Evolutionary conservation across 2,113 vertebrate species (phyloP).

Genomic region (Meles meles): DNA sequence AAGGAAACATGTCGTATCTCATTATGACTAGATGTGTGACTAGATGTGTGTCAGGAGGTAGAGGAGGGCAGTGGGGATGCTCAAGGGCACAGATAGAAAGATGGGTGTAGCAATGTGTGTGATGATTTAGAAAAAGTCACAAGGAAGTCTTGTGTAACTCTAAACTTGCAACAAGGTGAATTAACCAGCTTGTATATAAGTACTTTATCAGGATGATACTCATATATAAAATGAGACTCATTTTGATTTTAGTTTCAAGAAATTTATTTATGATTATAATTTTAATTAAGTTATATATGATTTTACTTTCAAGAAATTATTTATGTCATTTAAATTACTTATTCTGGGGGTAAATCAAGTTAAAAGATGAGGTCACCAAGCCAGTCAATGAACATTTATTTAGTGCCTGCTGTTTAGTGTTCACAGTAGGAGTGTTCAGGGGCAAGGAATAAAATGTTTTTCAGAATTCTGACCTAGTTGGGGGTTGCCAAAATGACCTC

Average conservation of each 20-base stretch:
- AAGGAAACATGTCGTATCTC: neutral
- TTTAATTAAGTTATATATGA: neutral
- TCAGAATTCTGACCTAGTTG: neutral
- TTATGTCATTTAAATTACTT: conserved; percentile 2
- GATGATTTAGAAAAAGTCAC: neutral
- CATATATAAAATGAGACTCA: too few relatives aligned
- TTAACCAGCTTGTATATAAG: neutral
- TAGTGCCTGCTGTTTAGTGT: neutral
- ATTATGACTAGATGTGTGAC: neutral
- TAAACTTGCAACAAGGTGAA: neutral
- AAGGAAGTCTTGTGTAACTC: neutral
- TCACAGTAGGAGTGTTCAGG: neutral
- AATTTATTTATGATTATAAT: too few relatives aligned
- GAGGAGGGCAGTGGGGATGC: neutral
- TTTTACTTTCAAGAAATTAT: neutral
- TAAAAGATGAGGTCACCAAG: neutral
- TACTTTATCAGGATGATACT: neutral
- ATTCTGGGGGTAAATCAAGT: neutral
- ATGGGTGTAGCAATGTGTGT: neutral
- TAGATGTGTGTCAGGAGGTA: neutral
- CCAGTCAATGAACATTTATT: neutral
- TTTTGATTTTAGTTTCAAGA: too few relatives aligned
- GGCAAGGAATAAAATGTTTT: neutral
- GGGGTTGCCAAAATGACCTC: neutral
- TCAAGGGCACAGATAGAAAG: neutral